Percentiles rank a stretch among this genome's conserved stretches.
Evolutionary conservation across 1,140 invertebrate species (phyloP).

Genomic region (Doryteuthis pealeii): DNA sequence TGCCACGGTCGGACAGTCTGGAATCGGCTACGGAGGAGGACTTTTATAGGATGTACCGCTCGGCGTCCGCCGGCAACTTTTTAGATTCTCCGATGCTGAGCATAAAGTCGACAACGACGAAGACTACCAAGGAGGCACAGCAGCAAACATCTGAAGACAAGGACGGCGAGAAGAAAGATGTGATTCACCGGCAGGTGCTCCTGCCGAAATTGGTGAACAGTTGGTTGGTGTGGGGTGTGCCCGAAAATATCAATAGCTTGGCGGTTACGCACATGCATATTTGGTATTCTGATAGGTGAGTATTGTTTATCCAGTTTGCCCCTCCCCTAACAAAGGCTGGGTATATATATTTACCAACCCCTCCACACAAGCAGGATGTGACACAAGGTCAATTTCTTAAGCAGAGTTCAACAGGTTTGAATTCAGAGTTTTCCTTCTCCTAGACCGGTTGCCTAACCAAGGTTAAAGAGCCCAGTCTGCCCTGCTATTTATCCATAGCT

Average conservation of each 20-base stretch:
- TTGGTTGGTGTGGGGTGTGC: constrained; percentile 50
- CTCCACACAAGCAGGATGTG: too few relatives aligned
- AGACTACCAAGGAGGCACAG: neutral
- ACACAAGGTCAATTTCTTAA: too few relatives aligned
- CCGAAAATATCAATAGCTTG: constrained; percentile 55
- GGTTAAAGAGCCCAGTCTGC: too few relatives aligned
- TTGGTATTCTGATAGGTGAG: constrained; percentile 53
- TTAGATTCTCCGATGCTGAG: neutral
- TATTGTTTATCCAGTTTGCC: too few relatives aligned
- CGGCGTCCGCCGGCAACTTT: neutral
- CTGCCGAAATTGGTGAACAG: constrained; percentile 35
- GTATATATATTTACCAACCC: too few relatives aligned
- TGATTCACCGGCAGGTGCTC: constrained; percentile 18
- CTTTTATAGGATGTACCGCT: constrained; percentile 7
- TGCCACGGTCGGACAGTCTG: neutral
- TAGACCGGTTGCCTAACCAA: too few relatives aligned
- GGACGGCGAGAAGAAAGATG: neutral
- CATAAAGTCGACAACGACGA: neutral
- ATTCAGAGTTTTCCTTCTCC: too few relatives aligned
- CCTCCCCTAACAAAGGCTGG: too few relatives aligned
- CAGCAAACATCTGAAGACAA: neutral
- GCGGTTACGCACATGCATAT: constrained; percentile 56
- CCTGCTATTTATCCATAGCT: too few relatives aligned
- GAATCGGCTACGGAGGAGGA: neutral
- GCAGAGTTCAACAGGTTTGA: too few relatives aligned